These are phyloP conservation scores for Pseudorhiza aurosa DNA, from an alignment of 30 jellyfish, hydroid and myxozoan species.

Conservation along the genomic window DNA sequence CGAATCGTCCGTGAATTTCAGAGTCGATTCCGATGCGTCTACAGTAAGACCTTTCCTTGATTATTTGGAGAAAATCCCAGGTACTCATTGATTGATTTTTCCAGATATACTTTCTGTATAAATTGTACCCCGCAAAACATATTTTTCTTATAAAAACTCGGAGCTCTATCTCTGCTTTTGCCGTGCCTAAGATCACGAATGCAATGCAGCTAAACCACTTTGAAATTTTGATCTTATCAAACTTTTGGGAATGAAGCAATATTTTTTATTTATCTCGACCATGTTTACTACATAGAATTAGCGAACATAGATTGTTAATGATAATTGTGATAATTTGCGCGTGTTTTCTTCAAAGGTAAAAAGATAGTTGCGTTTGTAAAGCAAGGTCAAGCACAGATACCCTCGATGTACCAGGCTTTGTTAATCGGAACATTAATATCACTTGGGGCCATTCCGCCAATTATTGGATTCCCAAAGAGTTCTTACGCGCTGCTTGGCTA, in stretches of 20 bases:
- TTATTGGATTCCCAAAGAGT: slow-evolving; percentile 67
- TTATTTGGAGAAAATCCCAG: slow-evolving; percentile 45
- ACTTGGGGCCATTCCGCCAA: slow-evolving; percentile 89
- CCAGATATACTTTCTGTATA: no score
- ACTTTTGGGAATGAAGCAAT: no score
- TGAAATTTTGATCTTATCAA: no score
- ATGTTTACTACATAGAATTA: no score
- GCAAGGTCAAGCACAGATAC: slow-evolving; percentile 81
- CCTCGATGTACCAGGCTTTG: slow-evolving; percentile 25
- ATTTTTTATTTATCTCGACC: no score
- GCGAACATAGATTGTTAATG: no score
- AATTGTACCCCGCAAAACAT: no score
- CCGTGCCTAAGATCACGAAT: no score
- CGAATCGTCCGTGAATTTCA: slow-evolving; percentile 60
- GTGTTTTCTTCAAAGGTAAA: slow-evolving; percentile 41
- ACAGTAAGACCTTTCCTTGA: slow-evolving; percentile 45
- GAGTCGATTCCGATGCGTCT: slow-evolving; percentile 76
- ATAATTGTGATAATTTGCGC: no score
- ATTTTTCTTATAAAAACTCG: no score
- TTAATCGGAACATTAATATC: slow-evolving; percentile 65
- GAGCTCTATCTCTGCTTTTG: no score
- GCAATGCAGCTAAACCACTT: no score
- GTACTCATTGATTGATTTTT: slow-evolving; percentile 39
- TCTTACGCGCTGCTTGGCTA: slow-evolving; percentile 85
- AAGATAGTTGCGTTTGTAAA: slow-evolving; percentile 73